phyloP scores from a whole-genome alignment of 2,888 invertebrate genomes.

The Lepidocyrtoides sp. region DNA sequence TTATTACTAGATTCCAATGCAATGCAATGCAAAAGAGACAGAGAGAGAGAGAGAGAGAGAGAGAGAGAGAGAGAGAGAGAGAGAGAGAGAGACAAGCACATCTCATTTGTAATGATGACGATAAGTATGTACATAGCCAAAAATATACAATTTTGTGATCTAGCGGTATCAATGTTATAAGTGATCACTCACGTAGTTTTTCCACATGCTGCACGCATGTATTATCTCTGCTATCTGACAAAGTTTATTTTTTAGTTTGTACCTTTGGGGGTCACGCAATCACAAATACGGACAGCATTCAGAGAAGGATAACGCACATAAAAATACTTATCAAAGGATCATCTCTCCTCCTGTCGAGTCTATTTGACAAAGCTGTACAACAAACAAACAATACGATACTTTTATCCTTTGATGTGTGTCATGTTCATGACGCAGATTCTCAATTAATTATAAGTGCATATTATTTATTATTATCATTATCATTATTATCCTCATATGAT shows the following conservation, averaged over 20 bases:
- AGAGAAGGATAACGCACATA: not conserved
- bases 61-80: too few relatives aligned
- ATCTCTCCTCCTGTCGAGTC: constrained; percentile 3
- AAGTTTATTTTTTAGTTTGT: not conserved
- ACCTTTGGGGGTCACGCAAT: not conserved
- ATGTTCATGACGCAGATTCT: constrained; percentile 8
- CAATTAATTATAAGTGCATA: constrained; percentile 32
- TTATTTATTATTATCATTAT: constrained; percentile 7
- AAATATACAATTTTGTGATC: not conserved
- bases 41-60: too few relatives aligned
- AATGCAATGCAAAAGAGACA: too few relatives aligned
- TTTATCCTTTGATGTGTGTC: constrained; percentile 38
- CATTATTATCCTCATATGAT: not conserved
- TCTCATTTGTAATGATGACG: not conserved
- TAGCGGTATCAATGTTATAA: not conserved
- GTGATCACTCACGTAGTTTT: not conserved
- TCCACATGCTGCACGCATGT: constrained; percentile 1
- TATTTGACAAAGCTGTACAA: constrained; percentile 31
- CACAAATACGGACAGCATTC: constrained; percentile 12
- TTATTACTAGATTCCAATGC: not conserved
- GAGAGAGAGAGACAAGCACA: not conserved
- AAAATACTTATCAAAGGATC: constrained; percentile 21
- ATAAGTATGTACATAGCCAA: not conserved
- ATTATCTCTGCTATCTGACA: not conserved
- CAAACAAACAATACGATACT: not conserved